These are phyloP conservation scores for Acipenser transmontanus DNA, from an alignment of 2,797 vertebrate genomes.

Conservation along the genomic window DNA sequence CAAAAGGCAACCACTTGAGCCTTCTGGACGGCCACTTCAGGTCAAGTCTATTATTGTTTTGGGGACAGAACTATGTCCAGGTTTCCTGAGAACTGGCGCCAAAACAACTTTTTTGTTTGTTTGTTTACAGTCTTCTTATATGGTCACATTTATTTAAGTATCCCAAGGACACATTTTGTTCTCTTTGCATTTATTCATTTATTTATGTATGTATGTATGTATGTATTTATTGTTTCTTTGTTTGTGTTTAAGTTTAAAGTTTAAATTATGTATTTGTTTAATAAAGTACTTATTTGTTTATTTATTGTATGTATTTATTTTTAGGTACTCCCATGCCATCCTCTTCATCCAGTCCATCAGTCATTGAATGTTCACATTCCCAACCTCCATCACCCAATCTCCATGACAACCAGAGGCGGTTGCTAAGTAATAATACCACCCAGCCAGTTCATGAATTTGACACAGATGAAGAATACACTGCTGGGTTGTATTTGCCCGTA, in stretches of 20 bases:
- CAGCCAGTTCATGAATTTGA: slow-evolving; percentile 65
- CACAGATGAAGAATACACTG: slow-evolving; percentile 60
- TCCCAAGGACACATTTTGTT: not conserved
- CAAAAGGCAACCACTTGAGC: too few relatives aligned
- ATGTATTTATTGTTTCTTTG: not conserved
- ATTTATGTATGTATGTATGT: not conserved
- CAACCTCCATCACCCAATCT: slow-evolving; percentile 57
- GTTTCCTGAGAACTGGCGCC: too few relatives aligned
- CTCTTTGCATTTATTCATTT: slow-evolving; percentile 1
- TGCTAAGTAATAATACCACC: slow-evolving; percentile 68
- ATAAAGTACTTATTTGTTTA: slow-evolving; percentile 20
- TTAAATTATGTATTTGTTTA: slow-evolving; percentile 18
- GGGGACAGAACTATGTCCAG: too few relatives aligned
- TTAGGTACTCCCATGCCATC: slow-evolving; percentile 67
- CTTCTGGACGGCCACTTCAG: too few relatives aligned
- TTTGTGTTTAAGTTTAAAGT: slow-evolving; percentile 15
- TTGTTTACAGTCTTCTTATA: too few relatives aligned
- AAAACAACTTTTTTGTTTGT: too few relatives aligned
- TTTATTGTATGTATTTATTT: slow-evolving; percentile 36
- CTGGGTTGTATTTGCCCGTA: slow-evolving; percentile 46
- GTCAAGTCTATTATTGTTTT: too few relatives aligned
- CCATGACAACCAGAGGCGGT: slow-evolving; percentile 66
- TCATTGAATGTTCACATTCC: slow-evolving; percentile 57
- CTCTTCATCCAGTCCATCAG: slow-evolving; percentile 69
- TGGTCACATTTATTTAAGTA: not conserved